phyloP scores from a whole-genome alignment of 2,797 vertebrate species.

The Falco naumanni region DNA sequence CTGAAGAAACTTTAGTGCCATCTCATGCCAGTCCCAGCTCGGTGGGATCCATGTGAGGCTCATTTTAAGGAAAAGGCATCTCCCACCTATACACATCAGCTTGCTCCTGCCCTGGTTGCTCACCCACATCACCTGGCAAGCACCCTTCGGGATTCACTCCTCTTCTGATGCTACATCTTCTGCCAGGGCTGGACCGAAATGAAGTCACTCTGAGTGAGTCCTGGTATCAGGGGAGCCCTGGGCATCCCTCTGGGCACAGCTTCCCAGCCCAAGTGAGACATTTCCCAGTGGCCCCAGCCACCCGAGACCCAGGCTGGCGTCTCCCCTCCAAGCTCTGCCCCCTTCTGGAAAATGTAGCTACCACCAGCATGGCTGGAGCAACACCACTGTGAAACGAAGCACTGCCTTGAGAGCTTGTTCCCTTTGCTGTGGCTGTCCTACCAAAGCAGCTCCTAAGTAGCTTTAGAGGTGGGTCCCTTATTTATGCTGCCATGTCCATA shows the following conservation, averaged over 20 bases:
- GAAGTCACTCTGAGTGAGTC: neutral
- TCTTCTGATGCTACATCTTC: neutral
- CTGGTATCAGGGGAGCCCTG: neutral
- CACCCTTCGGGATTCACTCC: neutral
- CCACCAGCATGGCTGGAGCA: neutral
- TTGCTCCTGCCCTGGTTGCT: neutral
- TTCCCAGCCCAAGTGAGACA: neutral
- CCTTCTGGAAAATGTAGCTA: neutral
- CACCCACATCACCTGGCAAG: neutral
- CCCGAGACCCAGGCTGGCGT: neutral
- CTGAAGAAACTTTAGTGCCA: neutral
- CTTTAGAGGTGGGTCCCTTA: neutral
- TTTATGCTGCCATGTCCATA: neutral
- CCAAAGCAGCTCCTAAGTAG: neutral
- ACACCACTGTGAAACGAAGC: neutral
- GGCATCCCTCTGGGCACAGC: neutral
- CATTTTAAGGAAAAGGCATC: neutral
- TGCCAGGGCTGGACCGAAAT: neutral
- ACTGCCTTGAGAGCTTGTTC: neutral
- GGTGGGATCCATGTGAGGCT: fast-evolving
- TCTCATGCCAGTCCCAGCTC: neutral
- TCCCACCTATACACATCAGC: neutral
- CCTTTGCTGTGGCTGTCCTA: neutral
- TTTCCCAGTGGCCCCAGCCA: neutral
- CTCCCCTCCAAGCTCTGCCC: neutral